Conservation (phyloP, 2,113 vertebrate species). For the Arothron firmamentum region DNA sequence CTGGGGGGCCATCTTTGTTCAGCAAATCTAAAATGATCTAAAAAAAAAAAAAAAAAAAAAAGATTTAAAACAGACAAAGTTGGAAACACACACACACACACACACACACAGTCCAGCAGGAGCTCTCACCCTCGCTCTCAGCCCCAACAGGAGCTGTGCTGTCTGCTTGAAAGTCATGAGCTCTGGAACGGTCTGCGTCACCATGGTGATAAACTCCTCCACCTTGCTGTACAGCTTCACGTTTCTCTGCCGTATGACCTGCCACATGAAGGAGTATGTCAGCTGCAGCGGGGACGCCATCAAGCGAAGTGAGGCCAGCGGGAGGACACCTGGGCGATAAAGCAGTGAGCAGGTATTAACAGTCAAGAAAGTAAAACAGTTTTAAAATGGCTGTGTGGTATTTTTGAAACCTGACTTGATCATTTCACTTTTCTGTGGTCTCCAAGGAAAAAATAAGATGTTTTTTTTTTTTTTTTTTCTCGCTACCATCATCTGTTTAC, state of each 20-base stretch:
- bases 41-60: background rate
- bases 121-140: slow-evolving; percentile 75
- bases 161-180: slow-evolving; percentile 76
- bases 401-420: no score
- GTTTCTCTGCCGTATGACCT: slow-evolving; percentile 59
- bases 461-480: no score
- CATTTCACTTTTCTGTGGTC: no score
- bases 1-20: slow-evolving; percentile 46
- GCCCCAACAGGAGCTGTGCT: slow-evolving; percentile 74
- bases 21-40: slow-evolving; percentile 70
- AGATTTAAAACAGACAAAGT: background rate
- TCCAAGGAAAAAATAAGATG: no score
- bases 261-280: slow-evolving; percentile 73
- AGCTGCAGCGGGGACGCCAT: slow-evolving; percentile 72
- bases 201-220: slow-evolving; percentile 72
- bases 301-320: slow-evolving; percentile 61
- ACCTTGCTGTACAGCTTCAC: slow-evolving; percentile 71
- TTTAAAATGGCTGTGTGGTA: no score
- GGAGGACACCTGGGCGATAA: slow-evolving; percentile 26
- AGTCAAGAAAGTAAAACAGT: no score
- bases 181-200: slow-evolving; percentile 71
- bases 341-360: no score
- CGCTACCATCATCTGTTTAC: no score
- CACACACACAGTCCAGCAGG: background rate
- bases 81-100: background rate